These are phyloP conservation scores for Lycocorax pyrrhopterus DNA, from an alignment of 2,113 vertebrate species.

Conservation along the genomic window DNA sequence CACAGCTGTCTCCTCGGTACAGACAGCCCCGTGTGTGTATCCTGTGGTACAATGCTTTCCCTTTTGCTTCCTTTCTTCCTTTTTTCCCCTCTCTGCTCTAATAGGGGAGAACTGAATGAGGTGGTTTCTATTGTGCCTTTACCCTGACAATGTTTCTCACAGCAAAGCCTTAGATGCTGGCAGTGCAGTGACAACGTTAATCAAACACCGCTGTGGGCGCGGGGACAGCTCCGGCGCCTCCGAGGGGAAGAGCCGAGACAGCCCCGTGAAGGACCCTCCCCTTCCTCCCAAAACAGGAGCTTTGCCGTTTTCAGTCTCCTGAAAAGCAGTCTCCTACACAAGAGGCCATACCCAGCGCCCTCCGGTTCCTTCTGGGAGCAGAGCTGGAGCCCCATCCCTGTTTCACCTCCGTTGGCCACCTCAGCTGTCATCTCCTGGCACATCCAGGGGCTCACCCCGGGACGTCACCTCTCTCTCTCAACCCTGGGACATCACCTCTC, in stretches of 20 bases:
- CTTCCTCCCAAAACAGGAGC: background rate
- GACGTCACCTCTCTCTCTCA: background rate
- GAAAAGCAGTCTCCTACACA: background rate
- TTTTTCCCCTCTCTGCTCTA: background rate
- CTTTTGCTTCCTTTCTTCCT: background rate
- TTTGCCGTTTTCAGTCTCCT: background rate
- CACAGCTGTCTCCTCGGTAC: background rate
- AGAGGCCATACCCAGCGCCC: accelerated
- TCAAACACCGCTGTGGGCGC: background rate
- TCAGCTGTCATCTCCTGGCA: background rate
- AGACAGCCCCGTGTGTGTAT: background rate
- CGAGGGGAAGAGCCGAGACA: background rate
- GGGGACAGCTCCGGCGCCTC: accelerated
- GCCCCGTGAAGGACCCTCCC: background rate
- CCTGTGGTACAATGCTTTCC: background rate
- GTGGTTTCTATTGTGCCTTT: background rate
- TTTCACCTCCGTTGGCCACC: no score
- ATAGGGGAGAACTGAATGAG: background rate
- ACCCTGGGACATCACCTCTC: no score
- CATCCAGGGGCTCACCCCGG: accelerated
- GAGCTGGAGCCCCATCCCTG: background rate
- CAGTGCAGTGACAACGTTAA: background rate
- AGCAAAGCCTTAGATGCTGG: background rate
- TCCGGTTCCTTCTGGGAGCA: background rate
- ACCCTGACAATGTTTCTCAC: background rate